A percentile compares a stretch with the other conserved stretches of the same genome.
Evolutionary conservation across 2,113 vertebrate species (phyloP).

Genomic region (Chlamydotis undulata): DNA sequence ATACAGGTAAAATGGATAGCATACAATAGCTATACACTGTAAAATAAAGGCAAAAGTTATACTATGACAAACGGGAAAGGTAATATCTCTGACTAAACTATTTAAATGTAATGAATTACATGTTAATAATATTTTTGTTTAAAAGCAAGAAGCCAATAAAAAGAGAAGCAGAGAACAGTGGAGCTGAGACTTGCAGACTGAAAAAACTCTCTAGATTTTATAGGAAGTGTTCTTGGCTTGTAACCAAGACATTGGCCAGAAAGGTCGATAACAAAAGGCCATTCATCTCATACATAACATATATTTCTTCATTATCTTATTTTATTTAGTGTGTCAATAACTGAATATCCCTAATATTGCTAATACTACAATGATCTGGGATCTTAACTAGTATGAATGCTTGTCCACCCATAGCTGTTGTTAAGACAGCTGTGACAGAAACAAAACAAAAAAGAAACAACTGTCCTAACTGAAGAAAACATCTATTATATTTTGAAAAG

Average conservation of each 20-base stretch:
- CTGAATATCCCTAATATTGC: fast-evolving
- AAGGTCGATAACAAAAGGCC: background rate
- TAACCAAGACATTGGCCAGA: background rate
- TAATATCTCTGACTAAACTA: background rate
- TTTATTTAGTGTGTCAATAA: background rate
- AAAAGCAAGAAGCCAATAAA: background rate
- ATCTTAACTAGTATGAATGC: background rate
- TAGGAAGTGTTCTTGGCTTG: background rate
- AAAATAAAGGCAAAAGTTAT: background rate
- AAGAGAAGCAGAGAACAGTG: background rate
- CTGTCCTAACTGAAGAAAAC: background rate
- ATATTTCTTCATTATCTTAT: background rate
- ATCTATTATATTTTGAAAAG: background rate
- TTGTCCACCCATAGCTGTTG: background rate
- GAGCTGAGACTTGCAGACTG: background rate
- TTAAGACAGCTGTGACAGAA: background rate
- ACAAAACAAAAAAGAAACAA: background rate
- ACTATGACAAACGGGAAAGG: background rate
- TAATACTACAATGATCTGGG: background rate
- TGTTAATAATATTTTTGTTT: background rate
- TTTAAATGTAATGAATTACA: background rate
- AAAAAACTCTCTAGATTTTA: background rate
- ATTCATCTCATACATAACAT: background rate
- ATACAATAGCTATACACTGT: background rate
- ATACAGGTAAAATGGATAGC: background rate